Evolutionary conservation across 1,140 invertebrate species (phyloP), one percentile per base, ranked within the genome.

Genomic region (Hestina assimilis): DNA sequence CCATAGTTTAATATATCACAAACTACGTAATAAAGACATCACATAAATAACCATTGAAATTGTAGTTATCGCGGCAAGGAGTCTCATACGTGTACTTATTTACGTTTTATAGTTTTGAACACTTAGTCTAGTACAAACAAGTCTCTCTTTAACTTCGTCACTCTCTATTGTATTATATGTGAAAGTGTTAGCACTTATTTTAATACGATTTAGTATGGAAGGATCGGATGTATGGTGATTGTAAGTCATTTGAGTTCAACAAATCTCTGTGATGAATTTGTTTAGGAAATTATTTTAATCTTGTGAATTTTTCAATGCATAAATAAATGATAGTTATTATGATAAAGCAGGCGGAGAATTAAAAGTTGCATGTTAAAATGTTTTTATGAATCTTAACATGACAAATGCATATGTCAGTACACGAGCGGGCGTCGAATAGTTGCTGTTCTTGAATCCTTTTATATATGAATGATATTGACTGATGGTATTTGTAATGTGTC

Each of bases 31-130:
- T 73, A 72, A 77, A 81, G 69, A 79, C 73, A 85, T 82, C 73
- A 83, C 75, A 77, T 73, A 70, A 56, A 35, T 63, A 71, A 67
- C 57, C 71, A 72, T 80, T 67, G 69, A 72, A 69, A 31, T 21
- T 43, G 48, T 59, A 45, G 61, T 59, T 67, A 57, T 66, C 64
- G 69, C 66, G 63, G 69, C 69, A 55, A 71, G 59, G 82, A 87
- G 84, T 85, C 80, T 86, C 81, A 84, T 64, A 64, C 60, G 63
- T 79, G 81, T 87, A 87, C 82, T 85, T 87, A 87, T 78, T 74
- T 55, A 67, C 41, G 48, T 42, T 42, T 42, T 57, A 23, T 35
- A 53, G 35, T 26, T 59, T 50, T 59, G 17, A 47, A 60, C 40
- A 40, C 35, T 31, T 53, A 66, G 52, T 56, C 9, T 81, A 85